Evolutionary conservation across 2,113 vertebrate genomes (phyloP).

Genomic region (Todiramphus chloris): DNA sequence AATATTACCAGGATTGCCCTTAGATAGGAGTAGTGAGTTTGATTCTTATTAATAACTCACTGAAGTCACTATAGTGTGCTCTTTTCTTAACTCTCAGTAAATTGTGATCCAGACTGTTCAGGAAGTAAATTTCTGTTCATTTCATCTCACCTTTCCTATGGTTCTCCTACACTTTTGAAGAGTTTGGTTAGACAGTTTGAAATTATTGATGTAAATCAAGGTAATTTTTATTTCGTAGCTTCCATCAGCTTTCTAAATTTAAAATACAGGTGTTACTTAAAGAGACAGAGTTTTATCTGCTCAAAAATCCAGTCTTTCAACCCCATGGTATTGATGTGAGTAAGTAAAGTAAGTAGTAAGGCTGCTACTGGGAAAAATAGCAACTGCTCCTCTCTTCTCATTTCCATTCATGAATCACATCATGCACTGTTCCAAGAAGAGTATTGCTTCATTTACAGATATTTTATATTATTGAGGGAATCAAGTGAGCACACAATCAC

Average conservation of each 20-base stretch:
- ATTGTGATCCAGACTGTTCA: neutral
- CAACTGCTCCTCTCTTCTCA: neutral
- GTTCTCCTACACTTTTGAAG: neutral
- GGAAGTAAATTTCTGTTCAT: neutral
- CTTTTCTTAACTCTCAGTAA: neutral
- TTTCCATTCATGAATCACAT: neutral
- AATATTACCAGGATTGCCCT: neutral
- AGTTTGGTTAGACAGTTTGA: neutral
- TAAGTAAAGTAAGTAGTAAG: neutral
- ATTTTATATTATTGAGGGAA: neutral
- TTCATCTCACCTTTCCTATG: neutral
- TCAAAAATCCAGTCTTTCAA: neutral
- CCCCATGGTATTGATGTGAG: fast-evolving
- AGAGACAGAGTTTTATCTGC: neutral
- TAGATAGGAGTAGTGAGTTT: neutral
- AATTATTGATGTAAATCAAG: neutral
- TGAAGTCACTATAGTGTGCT: neutral
- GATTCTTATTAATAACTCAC: neutral
- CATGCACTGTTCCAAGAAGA: neutral
- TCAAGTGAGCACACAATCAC: neutral
- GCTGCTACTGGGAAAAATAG: neutral
- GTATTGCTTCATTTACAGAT: neutral
- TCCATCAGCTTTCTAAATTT: neutral
- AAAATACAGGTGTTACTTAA: neutral
- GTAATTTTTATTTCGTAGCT: neutral